Evolutionary conservation across 2,113 vertebrate genomes (phyloP).

Genomic region (Isurus oxyrinchus): DNA sequence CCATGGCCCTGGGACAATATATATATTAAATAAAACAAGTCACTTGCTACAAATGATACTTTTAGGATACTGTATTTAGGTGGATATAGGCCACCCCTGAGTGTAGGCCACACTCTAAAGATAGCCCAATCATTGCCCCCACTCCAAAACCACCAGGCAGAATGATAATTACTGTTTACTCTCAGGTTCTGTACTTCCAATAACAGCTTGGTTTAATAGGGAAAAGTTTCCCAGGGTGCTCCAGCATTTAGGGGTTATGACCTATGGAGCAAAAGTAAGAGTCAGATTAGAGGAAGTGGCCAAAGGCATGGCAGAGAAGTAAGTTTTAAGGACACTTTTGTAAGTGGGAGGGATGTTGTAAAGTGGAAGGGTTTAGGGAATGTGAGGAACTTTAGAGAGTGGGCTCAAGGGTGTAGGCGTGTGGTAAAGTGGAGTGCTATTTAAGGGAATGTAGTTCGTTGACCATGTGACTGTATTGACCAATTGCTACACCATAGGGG

Average conservation of each 20-base stretch:
- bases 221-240: not conserved
- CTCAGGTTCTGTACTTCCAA: not conserved
- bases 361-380: constrained; percentile 38
- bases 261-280: not conserved
- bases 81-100: too few relatives aligned
- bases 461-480: too few relatives aligned
- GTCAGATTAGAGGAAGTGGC: not conserved
- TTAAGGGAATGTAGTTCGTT: too few relatives aligned
- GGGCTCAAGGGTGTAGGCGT: not conserved
- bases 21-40: not conserved
- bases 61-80: not conserved
- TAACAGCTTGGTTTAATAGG: not conserved
- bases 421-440: too few relatives aligned
- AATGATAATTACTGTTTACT: not conserved
- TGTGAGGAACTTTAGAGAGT: constrained; percentile 38
- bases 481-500: too few relatives aligned
- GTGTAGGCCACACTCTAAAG: not conserved
- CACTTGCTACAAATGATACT: not conserved
- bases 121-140: not conserved
- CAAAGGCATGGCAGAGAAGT: not conserved
- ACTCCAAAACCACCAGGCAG: not conserved
- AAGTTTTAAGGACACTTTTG: not conserved
- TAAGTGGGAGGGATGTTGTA: not conserved
- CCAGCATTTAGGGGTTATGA: not conserved
- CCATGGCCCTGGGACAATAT: not conserved